phyloP scores from a whole-genome alignment of 2,888 invertebrate genomes.

The Ophion ellenae region DNA sequence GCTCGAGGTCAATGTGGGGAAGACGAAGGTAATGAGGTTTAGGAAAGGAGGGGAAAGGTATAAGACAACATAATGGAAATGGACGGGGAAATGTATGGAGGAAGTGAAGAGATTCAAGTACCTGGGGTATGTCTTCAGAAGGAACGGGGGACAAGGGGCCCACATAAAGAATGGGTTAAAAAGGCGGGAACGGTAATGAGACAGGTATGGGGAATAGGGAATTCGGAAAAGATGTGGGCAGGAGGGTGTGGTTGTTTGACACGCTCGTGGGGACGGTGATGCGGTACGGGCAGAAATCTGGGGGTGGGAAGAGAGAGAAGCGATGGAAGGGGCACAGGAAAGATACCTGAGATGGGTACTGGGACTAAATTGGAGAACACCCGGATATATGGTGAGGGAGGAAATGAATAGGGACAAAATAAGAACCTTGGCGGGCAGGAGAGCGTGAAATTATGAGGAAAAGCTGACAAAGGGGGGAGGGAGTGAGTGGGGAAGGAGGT shows the following conservation, averaged over 20 bases:
- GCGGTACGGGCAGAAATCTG: neutral
- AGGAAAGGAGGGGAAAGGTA: neutral
- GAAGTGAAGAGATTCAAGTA: slow-evolving; percentile 62
- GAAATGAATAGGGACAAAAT: too few species aligned
- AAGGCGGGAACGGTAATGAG: neutral
- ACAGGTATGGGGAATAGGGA: slow-evolving; percentile 5
- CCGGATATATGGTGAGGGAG: too few species aligned
- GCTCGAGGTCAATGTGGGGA: slow-evolving; percentile 2
- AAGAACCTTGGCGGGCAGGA: too few species aligned
- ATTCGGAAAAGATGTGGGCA: neutral
- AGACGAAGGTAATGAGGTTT: too few species aligned
- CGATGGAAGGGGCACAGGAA: too few species aligned
- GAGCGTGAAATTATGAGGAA: too few species aligned
- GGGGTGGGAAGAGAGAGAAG: too few species aligned
- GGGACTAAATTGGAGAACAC: too few species aligned
- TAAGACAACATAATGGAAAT: slow-evolving; percentile 41
- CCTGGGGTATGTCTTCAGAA: slow-evolving; percentile 7
- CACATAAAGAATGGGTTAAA: neutral
- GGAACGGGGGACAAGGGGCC: neutral
- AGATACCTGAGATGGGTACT: too few species aligned
- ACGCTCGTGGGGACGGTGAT: neutral
- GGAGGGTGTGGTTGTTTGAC: neutral
- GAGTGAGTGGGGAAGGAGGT: too few species aligned
- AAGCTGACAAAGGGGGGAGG: too few species aligned
- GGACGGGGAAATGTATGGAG: slow-evolving; percentile 54